phyloP scores from a whole-genome alignment of 2,113 vertebrate genomes.

The Oreocharis arfaki region DNA sequence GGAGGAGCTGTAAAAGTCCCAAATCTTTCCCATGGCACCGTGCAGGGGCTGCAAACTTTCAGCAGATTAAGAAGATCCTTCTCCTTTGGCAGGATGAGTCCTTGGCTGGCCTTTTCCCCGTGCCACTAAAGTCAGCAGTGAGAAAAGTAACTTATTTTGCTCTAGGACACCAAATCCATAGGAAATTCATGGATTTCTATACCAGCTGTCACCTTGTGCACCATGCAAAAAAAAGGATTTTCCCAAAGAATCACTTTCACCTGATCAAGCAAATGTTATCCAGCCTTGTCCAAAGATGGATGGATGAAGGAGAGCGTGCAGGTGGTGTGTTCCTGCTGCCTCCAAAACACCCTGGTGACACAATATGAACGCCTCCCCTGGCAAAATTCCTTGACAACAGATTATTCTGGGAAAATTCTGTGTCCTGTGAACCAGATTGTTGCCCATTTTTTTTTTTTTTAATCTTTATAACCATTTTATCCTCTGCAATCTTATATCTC shows the following conservation, averaged over 20 bases:
- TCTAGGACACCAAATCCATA: background rate
- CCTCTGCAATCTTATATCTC: background rate
- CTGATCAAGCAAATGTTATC: background rate
- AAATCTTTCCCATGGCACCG: background rate
- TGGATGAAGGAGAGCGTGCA: accelerated
- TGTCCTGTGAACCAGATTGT: background rate
- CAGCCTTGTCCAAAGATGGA: background rate
- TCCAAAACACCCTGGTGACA: background rate
- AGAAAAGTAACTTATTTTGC: background rate
- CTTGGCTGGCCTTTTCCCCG: background rate
- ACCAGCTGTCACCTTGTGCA: background rate
- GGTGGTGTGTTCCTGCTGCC: background rate
- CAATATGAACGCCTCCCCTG: background rate
- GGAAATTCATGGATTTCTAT: background rate
- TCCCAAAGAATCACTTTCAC: background rate
- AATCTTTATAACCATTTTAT: background rate
- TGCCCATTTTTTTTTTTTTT: background rate
- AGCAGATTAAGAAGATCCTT: background rate
- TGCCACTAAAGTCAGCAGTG: background rate
- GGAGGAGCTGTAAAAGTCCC: background rate
- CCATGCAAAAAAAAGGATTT: background rate
- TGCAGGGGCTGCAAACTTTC: background rate
- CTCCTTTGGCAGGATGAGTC: background rate
- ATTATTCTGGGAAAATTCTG: background rate
- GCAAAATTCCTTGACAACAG: accelerated